Base-by-base conservation (phyloP, 2,888 invertebrate species). In the Calliopum simillimum region DNA sequence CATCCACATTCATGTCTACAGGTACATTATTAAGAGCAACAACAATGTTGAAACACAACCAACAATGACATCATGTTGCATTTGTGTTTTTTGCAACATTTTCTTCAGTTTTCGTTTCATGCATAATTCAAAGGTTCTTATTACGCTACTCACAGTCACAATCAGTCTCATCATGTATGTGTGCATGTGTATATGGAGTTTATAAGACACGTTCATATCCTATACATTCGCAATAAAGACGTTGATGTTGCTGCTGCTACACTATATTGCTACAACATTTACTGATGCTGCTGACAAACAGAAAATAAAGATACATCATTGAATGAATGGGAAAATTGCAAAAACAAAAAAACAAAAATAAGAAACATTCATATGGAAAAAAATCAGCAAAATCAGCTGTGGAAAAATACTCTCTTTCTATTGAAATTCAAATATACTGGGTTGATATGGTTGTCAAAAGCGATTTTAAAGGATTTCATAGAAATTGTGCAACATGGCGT, bases 41-140 rank as follows among this genome's bases (percentile, higher is more conserved):
- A 55, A 55, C 43, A 47, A 46, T n/a, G 47, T 19, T 2, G 8
- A 14, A 56, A 21, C 59, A 43, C 41, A 53, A 58, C 3, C 56
- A 46, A 25, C 3, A 19, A 49, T 23, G 46, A 43, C 46, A 49
- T 33, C 67, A 47, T 58, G 59, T 59, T 44, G 55, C 55, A 12
- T 21, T 43, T 33, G 33, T 33, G 6, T 33, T 33, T 33, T 33
- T 1, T 33, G 8, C 33, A 2, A 8, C 8, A 2, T 33, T 3
- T 33, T 33, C 19, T 47, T 46, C 6, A 25, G 3, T 65, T 19
- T 41, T 8, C 41, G 41, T 25, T 19, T 5, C 58, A 67, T 67
- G 67, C 67, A 67, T 67, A 59, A 67, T 67, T 59, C 67, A 67
- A n/a, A 47, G 67, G 58, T 49, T 67, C 67, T 67, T 58, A 67